Conservation (phyloP, 2,888 invertebrate species). For the Ryuthela nishihirai region DNA sequence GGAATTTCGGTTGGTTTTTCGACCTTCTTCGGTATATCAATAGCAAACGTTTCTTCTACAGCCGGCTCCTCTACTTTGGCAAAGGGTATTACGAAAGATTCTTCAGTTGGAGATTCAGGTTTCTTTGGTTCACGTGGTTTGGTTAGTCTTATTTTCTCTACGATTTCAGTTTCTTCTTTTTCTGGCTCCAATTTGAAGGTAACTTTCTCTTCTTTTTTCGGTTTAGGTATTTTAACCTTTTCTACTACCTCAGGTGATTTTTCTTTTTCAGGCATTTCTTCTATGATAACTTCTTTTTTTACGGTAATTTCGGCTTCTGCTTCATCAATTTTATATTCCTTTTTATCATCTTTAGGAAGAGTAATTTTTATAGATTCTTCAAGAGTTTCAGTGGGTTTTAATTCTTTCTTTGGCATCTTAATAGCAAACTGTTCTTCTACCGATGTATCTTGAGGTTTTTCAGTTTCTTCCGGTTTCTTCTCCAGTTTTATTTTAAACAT, state of each 20-base stretch:
- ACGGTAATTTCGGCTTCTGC: conserved; percentile 43
- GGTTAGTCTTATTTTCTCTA: too few relatives aligned
- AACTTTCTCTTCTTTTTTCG: neutral
- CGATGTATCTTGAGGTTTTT: conserved; percentile 13
- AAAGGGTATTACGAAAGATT: conserved; percentile 16
- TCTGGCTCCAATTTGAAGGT: too few relatives aligned
- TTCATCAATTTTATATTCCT: conserved; percentile 13
- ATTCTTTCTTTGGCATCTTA: conserved; percentile 22
- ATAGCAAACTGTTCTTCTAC: conserved; percentile 38
- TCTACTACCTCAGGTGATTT: conserved; percentile 16
- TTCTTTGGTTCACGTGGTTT: conserved; percentile 8
- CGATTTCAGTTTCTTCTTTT: conserved; percentile 14
- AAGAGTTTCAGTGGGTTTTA: conserved; percentile 13
- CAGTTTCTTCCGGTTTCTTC: conserved; percentile 20
- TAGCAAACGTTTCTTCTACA: conserved; percentile 21
- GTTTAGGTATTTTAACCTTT: conserved; percentile 8
- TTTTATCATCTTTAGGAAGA: neutral
- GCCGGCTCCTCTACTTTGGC: conserved; percentile 6
- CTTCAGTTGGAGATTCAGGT: conserved; percentile 33
- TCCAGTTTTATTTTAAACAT: conserved; percentile 21
- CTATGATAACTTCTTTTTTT: conserved; percentile 48
- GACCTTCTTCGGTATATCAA: conserved; percentile 12
- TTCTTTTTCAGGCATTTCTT: conserved; percentile 45
- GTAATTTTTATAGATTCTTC: conserved; percentile 24
- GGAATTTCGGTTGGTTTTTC: neutral